Conservation (phyloP, 2,888 invertebrate species). For the Calliopum simillimum region DNA sequence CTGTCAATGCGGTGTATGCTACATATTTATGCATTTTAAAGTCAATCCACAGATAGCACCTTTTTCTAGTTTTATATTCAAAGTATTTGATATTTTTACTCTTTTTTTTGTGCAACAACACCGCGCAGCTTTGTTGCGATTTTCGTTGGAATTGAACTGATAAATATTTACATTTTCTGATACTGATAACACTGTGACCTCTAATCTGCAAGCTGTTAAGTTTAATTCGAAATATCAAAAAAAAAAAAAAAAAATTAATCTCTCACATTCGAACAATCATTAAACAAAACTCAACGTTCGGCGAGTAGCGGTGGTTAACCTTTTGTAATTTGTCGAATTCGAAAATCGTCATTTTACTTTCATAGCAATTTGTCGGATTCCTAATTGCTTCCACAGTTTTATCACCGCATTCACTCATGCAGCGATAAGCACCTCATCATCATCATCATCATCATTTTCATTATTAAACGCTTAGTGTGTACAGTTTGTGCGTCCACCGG, state of each 20-base stretch:
- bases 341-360: slow-evolving; percentile 22
- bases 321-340: background rate
- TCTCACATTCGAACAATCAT: background rate
- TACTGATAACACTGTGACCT: slow-evolving; percentile 25
- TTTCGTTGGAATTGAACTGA: background rate
- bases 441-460: too few species aligned
- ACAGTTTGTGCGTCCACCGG: background rate
- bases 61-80: too few species aligned
- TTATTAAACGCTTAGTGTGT: too few species aligned
- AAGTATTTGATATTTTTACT: too few species aligned
- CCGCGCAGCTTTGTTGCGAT: too few species aligned
- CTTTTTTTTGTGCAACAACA: too few species aligned
- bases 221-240: background rate
- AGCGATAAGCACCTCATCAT: too few species aligned
- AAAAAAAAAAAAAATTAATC: background rate
- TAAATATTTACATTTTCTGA: background rate
- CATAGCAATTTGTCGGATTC: slow-evolving; percentile 12
- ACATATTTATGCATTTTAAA: too few species aligned
- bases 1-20: too few species aligned
- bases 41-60: too few species aligned
- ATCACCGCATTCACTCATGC: background rate
- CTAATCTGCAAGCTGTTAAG: background rate
- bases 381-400: background rate
- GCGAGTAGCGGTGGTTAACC: slow-evolving; percentile 16
- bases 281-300: background rate